A percentile compares a stretch with the other conserved stretches of the same genome.
Conservation (phyloP, 2,797 vertebrate species). For the Momotus momota region DNA sequence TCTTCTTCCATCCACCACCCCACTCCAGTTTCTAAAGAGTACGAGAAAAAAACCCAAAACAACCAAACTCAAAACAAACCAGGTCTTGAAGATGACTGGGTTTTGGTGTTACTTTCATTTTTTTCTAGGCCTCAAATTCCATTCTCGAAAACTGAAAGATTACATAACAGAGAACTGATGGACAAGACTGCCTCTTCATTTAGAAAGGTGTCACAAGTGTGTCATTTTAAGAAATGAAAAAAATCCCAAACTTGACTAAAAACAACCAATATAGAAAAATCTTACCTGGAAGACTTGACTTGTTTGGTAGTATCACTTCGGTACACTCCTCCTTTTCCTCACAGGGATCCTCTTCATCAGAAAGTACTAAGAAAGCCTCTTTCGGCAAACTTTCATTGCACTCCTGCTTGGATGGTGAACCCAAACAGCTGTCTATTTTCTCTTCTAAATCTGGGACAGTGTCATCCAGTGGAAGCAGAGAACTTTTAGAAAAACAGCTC, state of each 20-base stretch:
- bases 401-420: conserved; percentile 83
- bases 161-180: accelerated
- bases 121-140: neutral
- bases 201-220: neutral
- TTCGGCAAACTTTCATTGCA: conserved; percentile 85
- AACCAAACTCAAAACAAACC: neutral
- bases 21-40: neutral
- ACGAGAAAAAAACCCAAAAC: neutral
- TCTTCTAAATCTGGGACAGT: conserved; percentile 77
- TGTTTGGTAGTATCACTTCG: conserved; percentile 52
- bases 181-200: neutral
- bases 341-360: conserved; percentile 88
- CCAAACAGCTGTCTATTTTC: conserved; percentile 75
- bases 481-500: conserved; percentile 77
- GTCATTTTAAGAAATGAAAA: neutral
- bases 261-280: neutral
- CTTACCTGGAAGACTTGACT: conserved; percentile 75
- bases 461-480: conserved; percentile 76
- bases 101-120: accelerated
- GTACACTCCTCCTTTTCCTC: conserved; percentile 75
- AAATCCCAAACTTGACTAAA: neutral
- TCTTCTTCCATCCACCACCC: neutral
- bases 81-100: accelerated
- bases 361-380: conserved; percentile 89
- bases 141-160: neutral